These are phyloP conservation scores for Dufourea novaeangliae DNA, from an alignment of 1,140 invertebrate genomes.

Conservation along the genomic window DNA sequence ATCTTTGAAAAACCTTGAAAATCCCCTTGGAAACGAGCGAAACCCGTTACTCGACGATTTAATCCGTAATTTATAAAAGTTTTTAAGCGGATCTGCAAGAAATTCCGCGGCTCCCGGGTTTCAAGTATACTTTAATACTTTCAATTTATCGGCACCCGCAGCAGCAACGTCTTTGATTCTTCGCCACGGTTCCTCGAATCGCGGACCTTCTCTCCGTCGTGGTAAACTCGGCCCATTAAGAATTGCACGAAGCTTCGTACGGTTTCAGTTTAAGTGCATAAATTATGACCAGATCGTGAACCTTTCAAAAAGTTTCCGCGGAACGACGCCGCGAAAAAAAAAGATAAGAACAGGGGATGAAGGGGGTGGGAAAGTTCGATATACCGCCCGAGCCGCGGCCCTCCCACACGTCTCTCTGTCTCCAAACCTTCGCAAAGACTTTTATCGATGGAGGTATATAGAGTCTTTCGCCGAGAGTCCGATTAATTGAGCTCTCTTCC, in stretches of 20 bases:
- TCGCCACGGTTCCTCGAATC: slow-evolving; percentile 28
- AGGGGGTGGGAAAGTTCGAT: slow-evolving; percentile 50
- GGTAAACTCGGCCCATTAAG: slow-evolving; percentile 44
- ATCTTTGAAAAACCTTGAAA: neutral
- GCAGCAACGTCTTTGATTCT: slow-evolving; percentile 22
- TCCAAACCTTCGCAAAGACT: slow-evolving; percentile 64
- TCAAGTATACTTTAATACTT: slow-evolving; percentile 17
- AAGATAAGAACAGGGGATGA: neutral
- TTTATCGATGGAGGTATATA: slow-evolving; percentile 74
- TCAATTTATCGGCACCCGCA: slow-evolving; percentile 5
- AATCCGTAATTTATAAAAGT: slow-evolving; percentile 8
- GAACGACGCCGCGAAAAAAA: slow-evolving; percentile 22
- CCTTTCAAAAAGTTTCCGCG: slow-evolving; percentile 62
- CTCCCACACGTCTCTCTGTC: slow-evolving; percentile 25
- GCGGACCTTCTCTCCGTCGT: neutral
- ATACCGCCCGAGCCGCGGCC: too few species aligned
- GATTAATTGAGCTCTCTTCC: slow-evolving; percentile 64
- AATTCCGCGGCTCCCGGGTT: neutral
- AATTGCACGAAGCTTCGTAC: slow-evolving; percentile 24
- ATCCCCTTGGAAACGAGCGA: neutral
- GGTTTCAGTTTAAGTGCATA: slow-evolving; percentile 69
- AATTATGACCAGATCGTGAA: slow-evolving; percentile 75
- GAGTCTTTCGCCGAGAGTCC: slow-evolving; percentile 58
- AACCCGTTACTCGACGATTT: neutral
- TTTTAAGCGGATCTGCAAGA: neutral